These are phyloP conservation scores for Xyrauchen texanus DNA, from an alignment of 2,113 vertebrate genomes.

Conservation along the genomic window DNA sequence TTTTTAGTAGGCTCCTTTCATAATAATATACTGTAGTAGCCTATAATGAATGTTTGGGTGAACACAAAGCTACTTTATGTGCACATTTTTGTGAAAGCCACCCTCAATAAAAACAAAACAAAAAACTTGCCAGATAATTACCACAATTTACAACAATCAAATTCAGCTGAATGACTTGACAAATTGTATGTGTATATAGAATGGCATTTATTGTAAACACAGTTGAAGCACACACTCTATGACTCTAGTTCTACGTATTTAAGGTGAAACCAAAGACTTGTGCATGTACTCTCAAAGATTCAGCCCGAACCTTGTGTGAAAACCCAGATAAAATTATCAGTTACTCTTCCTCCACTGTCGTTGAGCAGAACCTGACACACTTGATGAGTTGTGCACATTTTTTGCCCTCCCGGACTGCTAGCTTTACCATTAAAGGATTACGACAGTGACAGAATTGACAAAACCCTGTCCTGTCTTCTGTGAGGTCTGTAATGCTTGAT, in stretches of 20 bases:
- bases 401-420: conserved; percentile 40
- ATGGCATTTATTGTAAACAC: not conserved
- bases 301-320: not conserved
- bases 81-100: no score
- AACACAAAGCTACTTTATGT: not conserved
- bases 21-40: not conserved
- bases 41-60: conserved; percentile 24
- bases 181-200: not conserved
- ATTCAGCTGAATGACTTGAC: conserved; percentile 17
- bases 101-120: no score
- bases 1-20: conserved; percentile 19
- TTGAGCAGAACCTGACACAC: conserved; percentile 34
- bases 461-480: conserved; percentile 50
- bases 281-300: conserved; percentile 28
- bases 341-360: not conserved
- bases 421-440: conserved; percentile 69
- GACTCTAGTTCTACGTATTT: not conserved
- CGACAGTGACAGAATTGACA: conserved; percentile 54
- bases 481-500: conserved; percentile 49
- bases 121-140: conserved; percentile 9
- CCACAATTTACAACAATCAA: conserved; percentile 25
- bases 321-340: not conserved
- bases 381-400: conserved; percentile 53
- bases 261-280: conserved; percentile 6
- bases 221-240: not conserved